Conservation (phyloP, 2,113 vertebrate species). For the Microtus montanus region DNA sequence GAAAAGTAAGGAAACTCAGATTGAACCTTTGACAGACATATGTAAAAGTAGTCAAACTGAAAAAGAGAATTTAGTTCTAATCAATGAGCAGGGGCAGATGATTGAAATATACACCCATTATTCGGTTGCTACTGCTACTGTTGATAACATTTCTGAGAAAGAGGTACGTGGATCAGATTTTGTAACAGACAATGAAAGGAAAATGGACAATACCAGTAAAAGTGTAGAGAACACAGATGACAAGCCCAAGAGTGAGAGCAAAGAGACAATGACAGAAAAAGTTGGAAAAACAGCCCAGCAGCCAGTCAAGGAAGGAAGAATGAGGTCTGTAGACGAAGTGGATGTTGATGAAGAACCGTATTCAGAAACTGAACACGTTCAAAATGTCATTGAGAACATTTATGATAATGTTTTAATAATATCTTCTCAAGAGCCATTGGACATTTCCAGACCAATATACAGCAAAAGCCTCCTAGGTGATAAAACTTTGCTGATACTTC, state of each 20-base stretch:
- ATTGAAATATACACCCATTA: neutral
- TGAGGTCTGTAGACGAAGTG: neutral
- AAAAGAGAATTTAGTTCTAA: neutral
- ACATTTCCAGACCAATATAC: neutral
- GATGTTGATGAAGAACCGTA: neutral
- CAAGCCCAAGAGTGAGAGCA: neutral
- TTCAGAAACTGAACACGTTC: constrained; percentile 34
- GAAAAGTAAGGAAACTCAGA: neutral
- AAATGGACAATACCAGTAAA: neutral
- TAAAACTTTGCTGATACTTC: neutral
- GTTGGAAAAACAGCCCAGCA: neutral
- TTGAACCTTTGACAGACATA: neutral
- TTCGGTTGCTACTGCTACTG: neutral
- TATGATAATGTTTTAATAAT: constrained; percentile 56
- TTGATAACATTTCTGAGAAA: neutral
- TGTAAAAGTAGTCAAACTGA: neutral
- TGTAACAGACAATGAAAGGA: constrained; percentile 25
- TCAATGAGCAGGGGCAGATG: neutral
- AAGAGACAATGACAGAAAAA: neutral
- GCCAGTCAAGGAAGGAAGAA: neutral
- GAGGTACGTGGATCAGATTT: neutral
- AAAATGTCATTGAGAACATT: constrained; percentile 73
- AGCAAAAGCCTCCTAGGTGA: neutral
- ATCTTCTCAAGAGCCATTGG: constrained; percentile 9
- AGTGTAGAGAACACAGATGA: neutral